Evolutionary conservation across 2,888 invertebrate genomes (phyloP), one percentile per base, ranked within the genome.

Genomic region (Tortricodes alternella): DNA sequence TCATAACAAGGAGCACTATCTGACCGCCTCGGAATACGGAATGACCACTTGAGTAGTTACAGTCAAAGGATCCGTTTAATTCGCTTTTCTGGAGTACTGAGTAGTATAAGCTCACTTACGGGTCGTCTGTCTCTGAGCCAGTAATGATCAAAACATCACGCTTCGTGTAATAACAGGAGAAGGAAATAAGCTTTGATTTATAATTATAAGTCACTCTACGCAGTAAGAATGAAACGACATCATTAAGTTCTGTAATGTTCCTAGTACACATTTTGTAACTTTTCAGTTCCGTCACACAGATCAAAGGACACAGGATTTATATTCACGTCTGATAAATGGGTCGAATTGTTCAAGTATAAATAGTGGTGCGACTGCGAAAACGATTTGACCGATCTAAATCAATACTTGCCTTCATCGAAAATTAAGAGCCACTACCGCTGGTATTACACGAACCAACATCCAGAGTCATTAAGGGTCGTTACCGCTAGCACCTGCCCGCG

Each of bases 391-490:
- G 35, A 13, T 16, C 39, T 27, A 21, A 29, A 49, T 49, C 43
- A 43, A 55, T 49, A 34, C 5, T 8, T 21, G 15, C 27, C 35
- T 48, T 39, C 11, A 43, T 43, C 27, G 35, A 49, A 37, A 41
- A 49, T 55, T 34, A 35, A 37, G 48, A 15, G 41, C 29, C 48
- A 53, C 38, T 32, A 24, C 2, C 35, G 52, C 16, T 19, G 38
- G 16, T 11, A 44, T 23, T 32, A 39, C 39, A 39, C 39, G 27
- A 7, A 7, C 32, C 39, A 2, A 32, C 46, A 24, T 35, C 37
- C 21, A 7, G 21, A 32, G 48, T 49, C 48, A 55, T 55, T 55
- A 55, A 43, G 48, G 35, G 11, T 49, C 32, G 48, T 43, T 43
- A 27, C 41, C 18, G 2, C 24, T 9, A 23, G 35, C 55, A 55